Conservation (phyloP, 2,888 invertebrate species). For the Loripinus fragilis region DNA sequence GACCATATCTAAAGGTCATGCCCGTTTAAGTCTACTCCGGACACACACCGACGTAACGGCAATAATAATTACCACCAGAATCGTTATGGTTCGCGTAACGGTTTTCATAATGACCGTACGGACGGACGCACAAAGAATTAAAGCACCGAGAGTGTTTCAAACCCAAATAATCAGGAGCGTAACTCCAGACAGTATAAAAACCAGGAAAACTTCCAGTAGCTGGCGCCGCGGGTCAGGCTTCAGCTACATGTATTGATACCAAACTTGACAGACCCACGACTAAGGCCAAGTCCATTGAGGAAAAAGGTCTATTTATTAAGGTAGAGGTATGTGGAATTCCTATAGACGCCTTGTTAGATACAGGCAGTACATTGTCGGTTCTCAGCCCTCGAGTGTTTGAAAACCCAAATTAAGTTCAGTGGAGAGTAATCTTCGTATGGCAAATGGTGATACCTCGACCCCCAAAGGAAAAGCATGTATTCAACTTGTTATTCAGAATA, state of each 20-base stretch:
- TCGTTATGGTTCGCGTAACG: not conserved
- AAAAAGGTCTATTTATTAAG: not conserved
- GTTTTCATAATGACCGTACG: not conserved
- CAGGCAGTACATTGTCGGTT: not conserved
- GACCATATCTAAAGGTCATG: not conserved
- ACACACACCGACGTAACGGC: too few relatives aligned
- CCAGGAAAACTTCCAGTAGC: slow-evolving; percentile 8
- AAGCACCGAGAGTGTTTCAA: not conserved
- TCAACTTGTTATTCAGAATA: not conserved
- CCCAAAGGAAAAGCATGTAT: not conserved
- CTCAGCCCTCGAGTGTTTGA: not conserved
- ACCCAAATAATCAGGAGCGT: not conserved
- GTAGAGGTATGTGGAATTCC: not conserved
- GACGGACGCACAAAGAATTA: not conserved
- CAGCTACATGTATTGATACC: not conserved
- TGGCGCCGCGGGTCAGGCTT: slow-evolving; percentile 15
- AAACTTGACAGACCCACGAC: not conserved
- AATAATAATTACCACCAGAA: not conserved
- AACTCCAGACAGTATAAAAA: not conserved
- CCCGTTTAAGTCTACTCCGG: not conserved
- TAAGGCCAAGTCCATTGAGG: not conserved
- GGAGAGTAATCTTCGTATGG: not conserved
- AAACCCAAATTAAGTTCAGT: not conserved
- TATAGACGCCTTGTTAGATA: not conserved
- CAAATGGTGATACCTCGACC: slow-evolving; percentile 1